Percentiles rank a stretch among this genome's conserved stretches.
phyloP scores from a whole-genome alignment of 2,797 vertebrate species.

The Micromesistius poutassou region DNA sequence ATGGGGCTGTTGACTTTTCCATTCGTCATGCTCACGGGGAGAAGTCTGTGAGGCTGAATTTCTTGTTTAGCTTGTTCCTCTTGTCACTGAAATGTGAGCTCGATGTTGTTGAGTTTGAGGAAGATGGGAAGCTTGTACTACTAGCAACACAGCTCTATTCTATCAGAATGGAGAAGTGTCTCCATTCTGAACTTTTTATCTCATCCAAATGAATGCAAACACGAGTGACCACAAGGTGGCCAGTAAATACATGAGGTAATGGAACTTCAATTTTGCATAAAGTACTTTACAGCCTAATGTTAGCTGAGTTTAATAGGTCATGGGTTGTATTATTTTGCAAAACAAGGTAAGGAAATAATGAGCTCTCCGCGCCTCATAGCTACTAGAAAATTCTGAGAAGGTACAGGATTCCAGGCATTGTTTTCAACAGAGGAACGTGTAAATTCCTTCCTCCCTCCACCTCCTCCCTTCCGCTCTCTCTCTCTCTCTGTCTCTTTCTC shows the following conservation, averaged over 20 bases:
- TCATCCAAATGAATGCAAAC: not conserved
- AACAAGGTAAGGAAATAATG: not conserved
- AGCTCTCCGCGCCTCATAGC: not conserved
- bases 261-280: not conserved
- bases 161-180: too few relatives aligned
- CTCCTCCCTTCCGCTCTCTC: not conserved
- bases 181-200: constrained; percentile 8
- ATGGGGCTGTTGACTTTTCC: constrained; percentile 30
- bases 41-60: constrained; percentile 37
- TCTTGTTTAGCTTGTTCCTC: constrained; percentile 47
- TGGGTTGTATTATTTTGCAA: not conserved
- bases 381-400: not conserved
- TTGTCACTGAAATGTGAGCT: constrained; percentile 13
- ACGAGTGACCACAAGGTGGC: not conserved
- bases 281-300: not conserved
- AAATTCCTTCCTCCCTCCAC: not conserved
- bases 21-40: constrained; percentile 35
- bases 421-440: not conserved
- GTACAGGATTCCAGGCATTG: not conserved
- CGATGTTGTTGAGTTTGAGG: constrained; percentile 17
- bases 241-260: not conserved
- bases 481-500: not conserved
- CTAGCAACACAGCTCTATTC: not conserved
- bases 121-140: not conserved
- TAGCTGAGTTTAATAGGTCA: not conserved